A percentile compares a stretch with the other conserved stretches of the same genome.
Evolutionary conservation across 1,140 invertebrate genomes (phyloP).

Genomic region (Caenorhabditis elegans): WBcel235 BX284606.5:5455001-5455500

Average conservation of each 20-base stretch:
- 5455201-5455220: conserved; percentile 16
- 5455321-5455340: conserved; percentile 23
- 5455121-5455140: neutral
- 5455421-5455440: neutral
- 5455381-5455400: neutral
- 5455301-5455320: neutral
- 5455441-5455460: neutral
- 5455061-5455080: neutral
- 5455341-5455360: neutral
- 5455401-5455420: neutral
- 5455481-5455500: too few relatives aligned
- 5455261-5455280: conserved; percentile 17
- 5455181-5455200: conserved; percentile 28
- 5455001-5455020: neutral
- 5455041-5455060: conserved; percentile 3
- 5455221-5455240: conserved; percentile 20
- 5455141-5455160: neutral
- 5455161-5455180: conserved; percentile 16
- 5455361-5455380: conserved; percentile 12
- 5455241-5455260: conserved; percentile 10
- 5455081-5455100: conserved; percentile 4
- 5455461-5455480: too few relatives aligned
- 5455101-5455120: neutral
- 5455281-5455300: neutral
- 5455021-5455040: neutral